A percentile compares a stretch with the other conserved stretches of the same genome.
Conservation (phyloP, 1,140 invertebrate species). For the Cydia splendana region DNA sequence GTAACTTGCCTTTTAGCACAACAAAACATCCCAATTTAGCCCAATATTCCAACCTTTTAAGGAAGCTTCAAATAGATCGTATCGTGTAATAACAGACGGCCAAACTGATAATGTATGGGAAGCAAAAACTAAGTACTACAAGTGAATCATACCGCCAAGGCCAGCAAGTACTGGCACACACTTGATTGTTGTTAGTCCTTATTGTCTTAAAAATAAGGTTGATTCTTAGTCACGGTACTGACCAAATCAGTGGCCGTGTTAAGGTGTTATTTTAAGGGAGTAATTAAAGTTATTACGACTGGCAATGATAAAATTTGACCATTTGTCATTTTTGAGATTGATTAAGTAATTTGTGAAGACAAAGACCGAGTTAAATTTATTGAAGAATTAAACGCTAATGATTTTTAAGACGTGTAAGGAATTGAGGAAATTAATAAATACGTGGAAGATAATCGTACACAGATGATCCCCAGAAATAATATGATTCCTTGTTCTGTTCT, state of each 20-base stretch:
- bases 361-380: not conserved
- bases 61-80: slow-evolving; percentile 17
- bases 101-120: slow-evolving; percentile 31
- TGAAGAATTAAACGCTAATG: not conserved
- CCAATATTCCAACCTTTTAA: slow-evolving; percentile 7
- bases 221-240: not conserved
- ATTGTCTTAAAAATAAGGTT: not conserved
- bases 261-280: slow-evolving; percentile 27
- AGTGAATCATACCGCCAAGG: slow-evolving; percentile 29
- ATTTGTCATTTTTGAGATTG: slow-evolving; percentile 24
- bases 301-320: slow-evolving; percentile 17
- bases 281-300: slow-evolving; percentile 27
- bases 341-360: slow-evolving; percentile 13
- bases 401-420: too few relatives aligned
- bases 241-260: slow-evolving; percentile 4
- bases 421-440: too few relatives aligned
- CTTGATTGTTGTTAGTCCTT: not conserved
- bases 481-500: too few relatives aligned
- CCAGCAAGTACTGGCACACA: slow-evolving; percentile 1
- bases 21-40: not conserved
- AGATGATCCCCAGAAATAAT: too few relatives aligned
- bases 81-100: slow-evolving; percentile 29
- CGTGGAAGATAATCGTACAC: too few relatives aligned
- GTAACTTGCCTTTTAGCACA: not conserved
- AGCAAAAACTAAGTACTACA: slow-evolving; percentile 25